phyloP scores from a whole-genome alignment of 2,888 invertebrate species.

The Teinopalpus imperialis region DNA sequence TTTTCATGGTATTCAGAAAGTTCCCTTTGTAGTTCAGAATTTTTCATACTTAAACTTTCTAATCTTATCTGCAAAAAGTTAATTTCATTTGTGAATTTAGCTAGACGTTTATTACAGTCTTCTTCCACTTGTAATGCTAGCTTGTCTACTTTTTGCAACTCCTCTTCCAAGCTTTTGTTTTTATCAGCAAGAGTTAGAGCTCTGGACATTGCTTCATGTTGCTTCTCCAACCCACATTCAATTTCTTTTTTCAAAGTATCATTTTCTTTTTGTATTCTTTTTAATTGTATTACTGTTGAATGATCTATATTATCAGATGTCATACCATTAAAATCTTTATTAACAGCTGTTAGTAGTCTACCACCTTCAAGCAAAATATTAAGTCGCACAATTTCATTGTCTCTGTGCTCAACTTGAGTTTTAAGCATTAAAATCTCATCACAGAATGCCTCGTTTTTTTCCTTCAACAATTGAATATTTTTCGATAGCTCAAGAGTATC shows the following conservation, averaged over 20 bases:
- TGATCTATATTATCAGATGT: slow-evolving; percentile 79
- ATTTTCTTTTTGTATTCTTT: slow-evolving; percentile 82
- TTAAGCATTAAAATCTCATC: slow-evolving; percentile 66
- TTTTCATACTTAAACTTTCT: slow-evolving; percentile 64
- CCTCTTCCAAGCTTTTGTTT: slow-evolving; percentile 86
- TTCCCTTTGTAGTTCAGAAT: slow-evolving; percentile 81
- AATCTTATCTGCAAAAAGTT: slow-evolving; percentile 80
- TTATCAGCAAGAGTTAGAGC: slow-evolving; percentile 88
- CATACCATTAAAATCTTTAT: slow-evolving; percentile 85
- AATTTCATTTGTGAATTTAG: slow-evolving; percentile 83
- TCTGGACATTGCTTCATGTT: slow-evolving; percentile 91
- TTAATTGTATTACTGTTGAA: slow-evolving; percentile 76
- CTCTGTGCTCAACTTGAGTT: slow-evolving; percentile 76
- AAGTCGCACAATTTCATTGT: slow-evolving; percentile 87
- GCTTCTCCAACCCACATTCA: slow-evolving; percentile 83
- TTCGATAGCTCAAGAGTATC: slow-evolving; percentile 67
- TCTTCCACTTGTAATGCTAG: slow-evolving; percentile 89
- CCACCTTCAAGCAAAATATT: slow-evolving; percentile 87
- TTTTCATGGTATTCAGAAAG: slow-evolving; percentile 59
- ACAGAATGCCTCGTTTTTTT: slow-evolving; percentile 60
- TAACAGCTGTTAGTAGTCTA: slow-evolving; percentile 83
- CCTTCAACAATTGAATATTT: slow-evolving; percentile 65
- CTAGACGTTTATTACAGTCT: slow-evolving; percentile 87
- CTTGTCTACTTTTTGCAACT: slow-evolving; percentile 87
- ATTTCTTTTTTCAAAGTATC: slow-evolving; percentile 71